Base-by-base conservation (phyloP, 1,140 invertebrate species). In the Aethina tumida region DNA sequence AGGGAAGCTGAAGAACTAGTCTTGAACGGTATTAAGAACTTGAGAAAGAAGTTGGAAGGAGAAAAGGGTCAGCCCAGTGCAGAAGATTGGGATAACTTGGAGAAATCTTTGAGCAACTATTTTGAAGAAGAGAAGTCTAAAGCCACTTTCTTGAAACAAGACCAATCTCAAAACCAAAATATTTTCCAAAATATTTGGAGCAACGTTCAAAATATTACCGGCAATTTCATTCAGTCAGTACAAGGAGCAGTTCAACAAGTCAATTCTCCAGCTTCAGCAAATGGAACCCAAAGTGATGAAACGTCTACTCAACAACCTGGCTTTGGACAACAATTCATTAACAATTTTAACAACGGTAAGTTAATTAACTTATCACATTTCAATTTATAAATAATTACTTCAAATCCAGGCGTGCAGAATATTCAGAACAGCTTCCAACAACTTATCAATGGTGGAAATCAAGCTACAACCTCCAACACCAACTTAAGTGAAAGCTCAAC, bases 21-120 rank as follows among this genome's bases (percentile, higher is more conserved):
- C 18, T 28, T 41, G 10, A 29, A 19, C n/a, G 50, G 49, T 7
- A 21, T 54, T 6, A 29, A 47, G 10, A 32, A 40, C 13, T 37
- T 54, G 10, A 45, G 35, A 36, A 38, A 47, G 3, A 41, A 40
- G 13, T 45, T 52, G 9, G 32, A 35, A 28, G 12, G 39, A 4
- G 37, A 31, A 1, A 28, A 44, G 7, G 21, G 31, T 17, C 26
- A 45, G 16, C 47, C 47, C 10, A 47, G 31, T 1, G 26, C 45
- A 16, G 49, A 49, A 25, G 19, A 31, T 21, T 54, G 52, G 52
- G 39, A 46, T 7, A 36, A 38, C 15, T 41, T 54, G 7, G 47
- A 54, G 24, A 34, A 34, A n/a, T 34, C 40, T 3, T 26, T 49
- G 4, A 35, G 16, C 10, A 12, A 45, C 10, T 42, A 38, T n/a